Evolutionary conservation across 2,888 invertebrate species (phyloP), one percentile per base, ranked within the genome.

Genomic region (Sinhomidia bicolor): DNA sequence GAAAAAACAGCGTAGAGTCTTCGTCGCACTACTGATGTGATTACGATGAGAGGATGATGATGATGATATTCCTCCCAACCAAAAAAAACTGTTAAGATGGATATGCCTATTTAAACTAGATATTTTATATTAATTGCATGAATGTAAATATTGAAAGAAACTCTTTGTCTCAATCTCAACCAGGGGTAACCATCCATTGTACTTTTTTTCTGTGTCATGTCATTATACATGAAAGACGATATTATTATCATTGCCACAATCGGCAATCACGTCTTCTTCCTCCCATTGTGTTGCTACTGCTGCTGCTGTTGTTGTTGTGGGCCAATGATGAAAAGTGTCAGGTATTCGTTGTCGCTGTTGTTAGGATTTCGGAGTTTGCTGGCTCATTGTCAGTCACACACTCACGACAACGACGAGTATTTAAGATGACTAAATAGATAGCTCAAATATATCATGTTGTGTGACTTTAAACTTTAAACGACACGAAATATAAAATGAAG

Each of bases 111-210:
- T 41, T n/a, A 71, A 71, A 44, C 41, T 10, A 74, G 36, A 74
- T 26, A 74, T 47, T 47, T 74, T 47, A 51, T 74, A 74, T 51
- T 74, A 74, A 74, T 47, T 44, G 74, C 47, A 23, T 74, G 74
- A 74, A 14, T 47, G 74, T 29, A 47, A 74, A 74, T 74, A 74
- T 47, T 23, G 74, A 47, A 47, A 44, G 26, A 47, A 47, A 26
- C 47, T 23, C 74, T 74, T 74, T 74, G 47, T 74, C 74, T 74
- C 47, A 47, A 74, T 47, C 74, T 26, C 74, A 74, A 74, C 47
- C 47, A 74, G 74, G 47, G 74, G 74, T 44, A 74, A 26, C 74
- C 74, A 44, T 32, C 65, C 65, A 65, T 36, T 47, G 74, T 74
- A 74, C 36, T 74, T 44, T 47, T 20, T 51, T 26, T 29, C 14